Evolutionary conservation across 2,888 invertebrate genomes (phyloP), one percentile per base, ranked within the genome.

Genomic region (Lasius platythorax): DNA sequence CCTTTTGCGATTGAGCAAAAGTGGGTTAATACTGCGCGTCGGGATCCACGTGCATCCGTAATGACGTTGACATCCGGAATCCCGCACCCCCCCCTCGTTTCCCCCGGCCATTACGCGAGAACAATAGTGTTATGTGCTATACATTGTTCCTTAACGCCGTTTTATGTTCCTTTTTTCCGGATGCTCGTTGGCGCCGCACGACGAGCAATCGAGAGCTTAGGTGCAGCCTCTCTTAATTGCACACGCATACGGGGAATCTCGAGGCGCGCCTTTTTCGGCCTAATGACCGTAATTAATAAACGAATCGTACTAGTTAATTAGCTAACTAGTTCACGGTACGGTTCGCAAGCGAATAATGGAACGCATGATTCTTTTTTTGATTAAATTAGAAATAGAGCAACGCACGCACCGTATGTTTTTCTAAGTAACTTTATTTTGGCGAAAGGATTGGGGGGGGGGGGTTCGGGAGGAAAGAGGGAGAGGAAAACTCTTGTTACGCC

Each of bases 171-270:
- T 83, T 81, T 83, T 88, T 72, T 75, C 64, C 76, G 64, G 73
- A 50, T 75, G 75, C 73, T 46, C 79, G 70, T 43, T 67, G 76
- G 70, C 56, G 56, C 85, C 67, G 46, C 83, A 61, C 84, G 74
- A 46, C 84, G 88, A 88, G 91, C 92, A 89, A 92, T 92, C 89
- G 89, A 28, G 88, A 37, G 72, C 87, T 85, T 43, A 90, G 90
- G 92, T 84, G 92, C 92, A 91, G 92, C 90, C 87, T 87, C 85
- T 88, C 90, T 91, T 92, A 92, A 92, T 92, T 91, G 87, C 90
- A 70, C 84, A 28, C 89, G 87, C 87, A 70, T 85, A 43, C 82
- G 79, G 72, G 68, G 75, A 53, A 37, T 18, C 74, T 58, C 30
- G 82, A 84, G 90, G 87, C 86, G 91, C 87, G 91, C 90, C 85